Conservation (phyloP, 2,888 invertebrate species). For the Corythucha ciliata region DNA sequence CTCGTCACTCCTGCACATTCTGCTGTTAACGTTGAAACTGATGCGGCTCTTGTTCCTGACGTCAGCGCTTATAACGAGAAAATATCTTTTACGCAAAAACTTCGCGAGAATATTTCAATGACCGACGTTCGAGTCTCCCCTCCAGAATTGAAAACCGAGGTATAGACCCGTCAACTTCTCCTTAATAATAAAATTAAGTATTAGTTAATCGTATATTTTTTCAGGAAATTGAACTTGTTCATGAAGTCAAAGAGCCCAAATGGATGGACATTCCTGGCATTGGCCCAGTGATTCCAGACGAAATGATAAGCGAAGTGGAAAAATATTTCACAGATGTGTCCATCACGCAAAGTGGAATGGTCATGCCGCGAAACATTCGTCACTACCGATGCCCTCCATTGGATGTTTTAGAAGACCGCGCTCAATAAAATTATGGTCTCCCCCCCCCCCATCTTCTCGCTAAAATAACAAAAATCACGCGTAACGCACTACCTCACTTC, state of each 20-base stretch:
- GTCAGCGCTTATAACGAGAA: background rate
- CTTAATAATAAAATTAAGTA: too few relatives aligned
- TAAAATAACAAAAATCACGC: too few relatives aligned
- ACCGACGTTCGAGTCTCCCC: conserved; percentile 16
- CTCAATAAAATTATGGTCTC: too few relatives aligned
- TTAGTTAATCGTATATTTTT: too few relatives aligned
- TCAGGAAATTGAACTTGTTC: too few relatives aligned
- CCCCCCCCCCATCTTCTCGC: too few relatives aligned
- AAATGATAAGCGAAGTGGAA: conserved; percentile 46
- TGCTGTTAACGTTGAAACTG: too few relatives aligned
- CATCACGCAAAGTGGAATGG: conserved; percentile 50
- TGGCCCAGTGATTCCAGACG: conserved; percentile 47
- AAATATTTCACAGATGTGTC: conserved; percentile 42
- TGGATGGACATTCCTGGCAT: conserved; percentile 49
- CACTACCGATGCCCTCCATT: conserved; percentile 61
- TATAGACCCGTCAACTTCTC: too few relatives aligned
- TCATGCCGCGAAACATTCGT: conserved; percentile 61
- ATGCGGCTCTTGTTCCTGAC: too few relatives aligned
- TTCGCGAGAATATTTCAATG: conserved; percentile 12
- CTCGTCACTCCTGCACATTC: too few relatives aligned
- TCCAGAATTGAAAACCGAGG: conserved; percentile 13
- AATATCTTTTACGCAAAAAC: conserved; percentile 8
- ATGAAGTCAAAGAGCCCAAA: conserved; percentile 9
- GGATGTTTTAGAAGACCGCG: too few relatives aligned
- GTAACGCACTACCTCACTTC: too few relatives aligned